Evolutionary conservation across 2,113 vertebrate genomes (phyloP), one percentile per base, ranked within the genome.

Genomic region (Thryonomys swinderianus): DNA sequence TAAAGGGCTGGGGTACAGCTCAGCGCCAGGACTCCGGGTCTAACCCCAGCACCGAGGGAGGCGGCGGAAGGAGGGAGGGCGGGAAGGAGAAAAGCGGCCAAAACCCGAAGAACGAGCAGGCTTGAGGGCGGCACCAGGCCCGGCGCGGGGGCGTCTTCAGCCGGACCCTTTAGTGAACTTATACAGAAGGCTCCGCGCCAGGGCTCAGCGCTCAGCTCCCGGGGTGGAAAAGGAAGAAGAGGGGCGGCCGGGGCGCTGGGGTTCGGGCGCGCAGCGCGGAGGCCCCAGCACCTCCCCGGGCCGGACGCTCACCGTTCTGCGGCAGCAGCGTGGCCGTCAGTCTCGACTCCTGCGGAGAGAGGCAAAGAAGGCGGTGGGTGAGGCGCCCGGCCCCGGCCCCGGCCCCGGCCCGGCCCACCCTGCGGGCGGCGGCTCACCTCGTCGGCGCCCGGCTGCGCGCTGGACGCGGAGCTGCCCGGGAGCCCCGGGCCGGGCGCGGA

Each of bases 361-460:
- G 17, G 27, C 12, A 71, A 12, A 32, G 66, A 87, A 30, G 1
- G 2, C 23, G 53, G 16, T 51, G 48, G 30, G 8, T 9, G 57
- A 40, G 12, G 40, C 23, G 17, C 83, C 59, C 16, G 13, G 10
- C 62, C 11, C 1, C 83, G 1, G 1, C 21, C 27, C 45, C 2
- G 9, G 1, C 21, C 55, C 7, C 34, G 8, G 4, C 51, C 40
- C 30, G 4, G 34, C 45, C 14, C 83, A 67, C 27, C 59, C 57
- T 10, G 37, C 59, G 27, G 27, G 21, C 37, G 32, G 57, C 64
- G 16, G 42, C 97, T 97, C 93, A 97, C 97, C 97, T 97, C 78
- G 37, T 21, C 2, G 2, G 64, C 10, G n/a, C 18, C 51, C 6
- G 17, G 12, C 17, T 2, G 25, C 18, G 23, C 40, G 21, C 37